Conservation (phyloP, 2,888 invertebrate genomes). For the Oscheius sp. region DNA sequence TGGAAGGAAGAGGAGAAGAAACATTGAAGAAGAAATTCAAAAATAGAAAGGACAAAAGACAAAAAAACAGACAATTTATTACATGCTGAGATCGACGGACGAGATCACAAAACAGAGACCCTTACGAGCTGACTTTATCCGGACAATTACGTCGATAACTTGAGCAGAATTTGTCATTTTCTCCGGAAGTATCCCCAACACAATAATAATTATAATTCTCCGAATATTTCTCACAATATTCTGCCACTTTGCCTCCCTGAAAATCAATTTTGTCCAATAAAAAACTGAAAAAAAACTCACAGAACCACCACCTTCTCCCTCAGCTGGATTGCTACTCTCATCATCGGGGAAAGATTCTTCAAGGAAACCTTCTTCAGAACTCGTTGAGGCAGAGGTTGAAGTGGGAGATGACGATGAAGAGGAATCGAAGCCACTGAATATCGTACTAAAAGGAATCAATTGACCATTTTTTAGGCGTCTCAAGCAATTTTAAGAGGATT, state of each 20-base stretch:
- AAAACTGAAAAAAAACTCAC: background rate
- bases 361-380: constrained; percentile 2
- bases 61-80: background rate
- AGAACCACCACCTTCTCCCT: constrained; percentile 2
- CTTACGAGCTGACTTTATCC: constrained; percentile 32
- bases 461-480: too few species aligned
- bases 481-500: background rate
- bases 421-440: background rate
- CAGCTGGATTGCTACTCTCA: background rate
- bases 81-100: constrained; percentile 9
- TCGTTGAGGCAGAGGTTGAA: background rate
- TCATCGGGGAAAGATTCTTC: constrained; percentile 7
- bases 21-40: constrained; percentile 8
- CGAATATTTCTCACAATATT: constrained; percentile 54
- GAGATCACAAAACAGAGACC: background rate
- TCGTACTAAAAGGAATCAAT: background rate
- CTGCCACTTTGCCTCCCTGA: constrained; percentile 30
- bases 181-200: constrained; percentile 42
- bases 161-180: constrained; percentile 54
- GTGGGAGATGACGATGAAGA: background rate
- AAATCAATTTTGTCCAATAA: background rate
- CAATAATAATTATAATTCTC: constrained; percentile 62
- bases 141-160: constrained; percentile 60
- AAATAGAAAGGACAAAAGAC: background rate
- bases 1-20: background rate